These are phyloP conservation scores for Oriolus oriolus DNA, from an alignment of 2,113 vertebrate genomes.

Conservation along the genomic window DNA sequence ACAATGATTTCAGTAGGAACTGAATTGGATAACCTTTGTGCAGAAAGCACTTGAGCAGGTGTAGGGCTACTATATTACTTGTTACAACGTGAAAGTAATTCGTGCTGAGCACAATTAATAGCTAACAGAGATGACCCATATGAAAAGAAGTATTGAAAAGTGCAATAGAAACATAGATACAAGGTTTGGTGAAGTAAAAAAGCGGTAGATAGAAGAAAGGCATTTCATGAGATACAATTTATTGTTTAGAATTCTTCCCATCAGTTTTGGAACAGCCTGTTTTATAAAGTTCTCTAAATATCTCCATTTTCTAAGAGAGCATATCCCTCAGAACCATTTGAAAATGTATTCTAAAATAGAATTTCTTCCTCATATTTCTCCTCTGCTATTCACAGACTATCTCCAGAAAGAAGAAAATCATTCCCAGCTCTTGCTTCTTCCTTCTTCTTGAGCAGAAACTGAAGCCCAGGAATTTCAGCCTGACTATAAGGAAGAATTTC, in stretches of 20 bases:
- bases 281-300: not conserved
- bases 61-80: not conserved
- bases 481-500: not conserved
- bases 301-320: not conserved
- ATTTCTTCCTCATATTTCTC: not conserved
- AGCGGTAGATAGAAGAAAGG: not conserved
- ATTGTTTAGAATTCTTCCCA: not conserved
- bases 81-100: not conserved
- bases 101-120: not conserved
- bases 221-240: not conserved
- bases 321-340: not conserved
- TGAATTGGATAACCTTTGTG: not conserved
- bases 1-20: not conserved
- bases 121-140: not conserved
- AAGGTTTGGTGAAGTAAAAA: not conserved
- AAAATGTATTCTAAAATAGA: not conserved
- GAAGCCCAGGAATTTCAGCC: not conserved
- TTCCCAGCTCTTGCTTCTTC: not conserved
- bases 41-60: not conserved
- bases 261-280: not conserved
- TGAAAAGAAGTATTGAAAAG: not conserved
- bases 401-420: not conserved
- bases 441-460: not conserved
- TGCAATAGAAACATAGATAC: not conserved
- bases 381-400: not conserved